phyloP scores from a whole-genome alignment of 2,888 invertebrate species.

The Dynastes tityus region DNA sequence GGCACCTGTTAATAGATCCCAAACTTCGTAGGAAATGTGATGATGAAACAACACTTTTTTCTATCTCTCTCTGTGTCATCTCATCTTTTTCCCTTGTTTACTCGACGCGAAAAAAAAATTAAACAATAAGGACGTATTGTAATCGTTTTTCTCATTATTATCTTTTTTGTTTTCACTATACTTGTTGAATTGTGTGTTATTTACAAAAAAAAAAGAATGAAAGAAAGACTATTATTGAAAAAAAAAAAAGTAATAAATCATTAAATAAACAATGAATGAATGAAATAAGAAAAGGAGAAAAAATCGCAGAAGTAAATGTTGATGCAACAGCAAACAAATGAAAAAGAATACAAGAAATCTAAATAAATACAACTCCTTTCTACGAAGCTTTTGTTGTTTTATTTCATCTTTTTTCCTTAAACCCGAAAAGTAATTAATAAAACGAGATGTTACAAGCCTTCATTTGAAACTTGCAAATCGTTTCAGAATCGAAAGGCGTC shows the following conservation, averaged over 20 bases:
- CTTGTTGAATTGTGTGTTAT: conserved; percentile 45
- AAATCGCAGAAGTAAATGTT: conserved; percentile 11
- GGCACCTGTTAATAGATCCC: no score
- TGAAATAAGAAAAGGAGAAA: conserved; percentile 27
- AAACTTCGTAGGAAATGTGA: background rate
- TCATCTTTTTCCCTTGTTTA: background rate
- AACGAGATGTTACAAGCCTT: no score
- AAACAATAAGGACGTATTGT: background rate
- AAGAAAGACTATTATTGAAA: conserved; percentile 19
- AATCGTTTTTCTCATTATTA: conserved; percentile 10
- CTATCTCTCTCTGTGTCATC: no score
- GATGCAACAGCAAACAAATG: conserved; percentile 40
- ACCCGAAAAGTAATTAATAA: no score
- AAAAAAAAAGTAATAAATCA: background rate
- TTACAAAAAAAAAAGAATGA: conserved; percentile 18
- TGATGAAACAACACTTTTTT: no score
- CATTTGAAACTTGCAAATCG: no score
- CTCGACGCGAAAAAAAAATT: background rate
- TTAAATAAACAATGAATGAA: conserved; percentile 2
- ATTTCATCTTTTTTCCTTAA: conserved; percentile 10
- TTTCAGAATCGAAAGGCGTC: no score
- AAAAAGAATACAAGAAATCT: conserved; percentile 20
- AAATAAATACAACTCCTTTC: conserved; percentile 40
- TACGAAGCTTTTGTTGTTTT: conserved; percentile 18
- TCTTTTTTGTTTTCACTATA: conserved; percentile 35